phyloP scores from a whole-genome alignment of 1,140 invertebrate genomes.

The Stenopsyche tienmushanensis region DNA sequence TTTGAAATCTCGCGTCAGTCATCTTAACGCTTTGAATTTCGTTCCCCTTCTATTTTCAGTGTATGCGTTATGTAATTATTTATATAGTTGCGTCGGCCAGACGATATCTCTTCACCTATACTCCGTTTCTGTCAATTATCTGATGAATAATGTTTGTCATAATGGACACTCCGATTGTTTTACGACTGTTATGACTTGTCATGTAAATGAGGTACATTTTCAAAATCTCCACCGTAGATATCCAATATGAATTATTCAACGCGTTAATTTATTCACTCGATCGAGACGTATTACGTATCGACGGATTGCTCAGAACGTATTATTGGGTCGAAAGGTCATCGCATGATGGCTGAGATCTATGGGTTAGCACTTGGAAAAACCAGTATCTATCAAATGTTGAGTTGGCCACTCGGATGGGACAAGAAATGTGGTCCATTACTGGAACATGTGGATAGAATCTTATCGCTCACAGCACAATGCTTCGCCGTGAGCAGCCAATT shows the following conservation, averaged over 20 bases:
- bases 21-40: slow-evolving; percentile 14
- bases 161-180: slow-evolving; percentile 11
- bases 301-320: no score
- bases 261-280: no score
- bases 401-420: no score
- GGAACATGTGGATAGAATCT: no score
- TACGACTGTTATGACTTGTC: neutral
- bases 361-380: no score
- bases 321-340: no score
- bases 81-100: slow-evolving; percentile 7
- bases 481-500: neutral
- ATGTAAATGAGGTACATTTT: neutral
- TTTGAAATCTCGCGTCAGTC: slow-evolving; percentile 34
- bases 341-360: no score
- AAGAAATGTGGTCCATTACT: no score
- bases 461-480: neutral
- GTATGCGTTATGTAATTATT: slow-evolving; percentile 32
- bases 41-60: slow-evolving; percentile 10
- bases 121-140: slow-evolving; percentile 28
- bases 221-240: neutral
- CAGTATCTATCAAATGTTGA: no score
- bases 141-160: slow-evolving; percentile 30
- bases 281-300: no score
- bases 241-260: neutral
- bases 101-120: neutral